Base-by-base conservation (phyloP, 2,113 vertebrate genomes). In the Arvicanthis niloticus region DNA sequence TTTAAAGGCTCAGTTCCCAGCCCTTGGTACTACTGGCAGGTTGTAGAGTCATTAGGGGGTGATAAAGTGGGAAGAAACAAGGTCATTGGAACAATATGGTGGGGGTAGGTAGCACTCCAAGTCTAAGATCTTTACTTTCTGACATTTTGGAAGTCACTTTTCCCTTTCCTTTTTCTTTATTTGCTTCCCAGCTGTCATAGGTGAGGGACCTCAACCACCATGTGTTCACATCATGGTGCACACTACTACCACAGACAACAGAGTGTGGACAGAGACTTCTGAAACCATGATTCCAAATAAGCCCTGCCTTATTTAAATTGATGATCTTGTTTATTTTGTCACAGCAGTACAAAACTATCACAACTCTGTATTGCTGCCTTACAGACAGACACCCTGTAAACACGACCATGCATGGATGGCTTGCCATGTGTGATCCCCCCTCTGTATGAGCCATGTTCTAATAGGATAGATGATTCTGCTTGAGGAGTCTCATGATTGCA, bases 331-430 rank as follows among this genome's bases (percentile, higher is more conserved):
- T 42, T 45, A 19, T 19, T 86, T 86, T 45, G 11, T 31, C 40
- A 45, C 40, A 65, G 7, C 29, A 21, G 34, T 10, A 29, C 8
- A 67, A 86, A n/a, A 48, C 62, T 67, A 45, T 45, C 2, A 22
- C 29, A 67, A 0, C 42, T 58, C 62, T 51, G 4, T 15, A 12
- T 84, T 45, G 53, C 4, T 7, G 4, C 53, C 92, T 73, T 80
- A 31, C 9, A 0, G 21, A 31, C 11, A 7, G 10, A 19, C 1
- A 3, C 1, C 3, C 53, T 12, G 1, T 5, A 24, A 21, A 5
- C 37, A 37, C 19, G 24, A 48, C 16, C 1, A 40, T 0, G 3
- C 3, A 4, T 5, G 12, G 56, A 3, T 4, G 68, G 29, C 31
- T 42, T 62, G 3, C 13, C 51, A n/a, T 31, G 13, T 10, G 45